phyloP scores from a whole-genome alignment of 2,888 invertebrate genomes.

The Hemicrepidius hirtus region DNA sequence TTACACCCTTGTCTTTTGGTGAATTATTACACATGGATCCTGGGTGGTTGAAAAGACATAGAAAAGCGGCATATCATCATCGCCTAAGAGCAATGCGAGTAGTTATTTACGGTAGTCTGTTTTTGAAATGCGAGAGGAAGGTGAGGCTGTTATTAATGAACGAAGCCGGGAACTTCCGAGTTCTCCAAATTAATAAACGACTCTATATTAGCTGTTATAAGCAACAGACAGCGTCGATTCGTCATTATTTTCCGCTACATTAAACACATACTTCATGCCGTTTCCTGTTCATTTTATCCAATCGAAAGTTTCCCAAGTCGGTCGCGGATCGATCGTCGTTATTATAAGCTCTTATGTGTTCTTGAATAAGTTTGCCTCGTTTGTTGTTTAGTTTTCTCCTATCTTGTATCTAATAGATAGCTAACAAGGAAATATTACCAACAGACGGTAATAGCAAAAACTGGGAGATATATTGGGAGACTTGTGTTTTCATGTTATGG shows the following conservation, averaged over 20 bases:
- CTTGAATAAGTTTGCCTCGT: slow-evolving; percentile 59
- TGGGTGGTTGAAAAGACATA: slow-evolving; percentile 46
- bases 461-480: slow-evolving; percentile 13
- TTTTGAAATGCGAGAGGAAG: slow-evolving; percentile 69
- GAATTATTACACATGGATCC: slow-evolving; percentile 44
- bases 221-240: slow-evolving; percentile 73
- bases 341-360: slow-evolving; percentile 58
- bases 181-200: slow-evolving; percentile 73
- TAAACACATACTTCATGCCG: slow-evolving; percentile 73
- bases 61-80: slow-evolving; percentile 65
- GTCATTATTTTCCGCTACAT: slow-evolving; percentile 75
- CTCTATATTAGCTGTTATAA: slow-evolving; percentile 73
- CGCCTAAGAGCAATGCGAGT: slow-evolving; percentile 57
- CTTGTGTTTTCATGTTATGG: slow-evolving; percentile 5
- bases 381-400: slow-evolving; percentile 50
- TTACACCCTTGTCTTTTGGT: too few relatives aligned
- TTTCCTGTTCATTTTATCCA: slow-evolving; percentile 70
- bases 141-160: slow-evolving; percentile 73
- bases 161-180: slow-evolving; percentile 66
- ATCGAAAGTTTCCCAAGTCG: slow-evolving; percentile 65
- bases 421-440: slow-evolving; percentile 31
- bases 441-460: slow-evolving; percentile 22
- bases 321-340: slow-evolving; percentile 55
- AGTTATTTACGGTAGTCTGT: slow-evolving; percentile 70
- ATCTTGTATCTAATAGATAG: slow-evolving; percentile 40